phyloP scores from a whole-genome alignment of 2,113 vertebrate species.

The Blennius ocellaris region DNA sequence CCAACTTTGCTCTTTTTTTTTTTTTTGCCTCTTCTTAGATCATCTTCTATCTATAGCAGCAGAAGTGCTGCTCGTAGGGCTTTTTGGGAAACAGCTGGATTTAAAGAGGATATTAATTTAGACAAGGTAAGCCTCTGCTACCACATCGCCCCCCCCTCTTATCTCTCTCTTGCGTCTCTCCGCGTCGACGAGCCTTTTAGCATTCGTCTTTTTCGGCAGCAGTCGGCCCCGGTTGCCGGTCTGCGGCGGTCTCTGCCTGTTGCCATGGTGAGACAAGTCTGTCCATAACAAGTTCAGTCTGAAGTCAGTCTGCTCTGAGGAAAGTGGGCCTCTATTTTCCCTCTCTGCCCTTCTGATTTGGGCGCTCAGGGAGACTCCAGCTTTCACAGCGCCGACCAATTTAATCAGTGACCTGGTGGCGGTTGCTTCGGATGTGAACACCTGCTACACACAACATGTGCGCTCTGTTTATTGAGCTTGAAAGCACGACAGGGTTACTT shows the following conservation, averaged over 20 bases:
- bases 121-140: constrained; percentile 68
- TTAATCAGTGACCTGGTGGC: constrained; percentile 2
- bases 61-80: constrained; percentile 5
- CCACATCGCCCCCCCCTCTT: constrained; percentile 14
- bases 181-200: constrained; percentile 15
- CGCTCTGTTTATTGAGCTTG: too few species aligned
- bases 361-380: background rate
- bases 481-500: too few species aligned
- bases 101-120: constrained; percentile 47
- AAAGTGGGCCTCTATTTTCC: constrained; percentile 10
- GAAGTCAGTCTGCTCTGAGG: constrained; percentile 17
- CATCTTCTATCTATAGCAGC: constrained; percentile 22
- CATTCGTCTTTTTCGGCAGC: constrained; percentile 41
- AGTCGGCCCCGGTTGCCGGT: constrained; percentile 46
- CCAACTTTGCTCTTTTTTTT: constrained; percentile 38
- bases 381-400: constrained; percentile 6
- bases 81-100: constrained; percentile 39
- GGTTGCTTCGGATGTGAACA: background rate
- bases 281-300: constrained; percentile 49
- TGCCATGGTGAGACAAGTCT: constrained; percentile 64
- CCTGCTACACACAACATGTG: constrained; percentile 12
- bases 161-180: background rate
- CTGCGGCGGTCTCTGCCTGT: constrained; percentile 56
- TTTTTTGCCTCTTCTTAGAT: constrained; percentile 14
- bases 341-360: background rate